These are phyloP conservation scores for Pogonomyrmex barbatus DNA, from an alignment of 1,140 invertebrate species.

Conservation along the genomic window DNA sequence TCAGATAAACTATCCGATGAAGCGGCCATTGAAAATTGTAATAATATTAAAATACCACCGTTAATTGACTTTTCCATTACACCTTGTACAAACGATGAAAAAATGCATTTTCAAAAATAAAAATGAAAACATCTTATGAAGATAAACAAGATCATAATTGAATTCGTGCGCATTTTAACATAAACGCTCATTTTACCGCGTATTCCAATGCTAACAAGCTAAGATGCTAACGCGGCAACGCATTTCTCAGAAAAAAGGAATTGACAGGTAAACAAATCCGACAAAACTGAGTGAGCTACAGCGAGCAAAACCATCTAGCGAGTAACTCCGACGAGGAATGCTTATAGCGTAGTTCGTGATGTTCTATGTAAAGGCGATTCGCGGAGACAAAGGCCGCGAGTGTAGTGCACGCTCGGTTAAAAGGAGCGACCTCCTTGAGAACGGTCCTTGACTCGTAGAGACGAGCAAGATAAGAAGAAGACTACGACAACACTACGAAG, in stretches of 20 bases:
- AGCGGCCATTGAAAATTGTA: background rate
- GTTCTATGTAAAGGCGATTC: slow-evolving; percentile 61
- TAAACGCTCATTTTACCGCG: background rate
- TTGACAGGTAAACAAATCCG: background rate
- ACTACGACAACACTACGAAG: slow-evolving; percentile 50
- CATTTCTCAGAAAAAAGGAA: background rate
- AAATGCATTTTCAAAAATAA: background rate
- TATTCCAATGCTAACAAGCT: background rate
- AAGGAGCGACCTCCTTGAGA: slow-evolving; percentile 86
- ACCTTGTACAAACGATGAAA: background rate
- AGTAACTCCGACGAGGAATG: slow-evolving; percentile 11
- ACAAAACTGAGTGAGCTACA: background rate
- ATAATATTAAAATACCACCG: background rate
- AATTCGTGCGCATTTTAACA: background rate
- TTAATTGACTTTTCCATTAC: background rate
- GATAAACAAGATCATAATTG: background rate
- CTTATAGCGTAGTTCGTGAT: background rate
- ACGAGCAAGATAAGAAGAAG: slow-evolving; percentile 66
- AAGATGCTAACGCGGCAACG: background rate
- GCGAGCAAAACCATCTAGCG: background rate
- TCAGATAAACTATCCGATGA: slow-evolving; percentile 25
- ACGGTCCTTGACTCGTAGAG: slow-evolving; percentile 86
- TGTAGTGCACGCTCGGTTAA: slow-evolving; percentile 72
- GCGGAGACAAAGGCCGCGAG: slow-evolving; percentile 71
- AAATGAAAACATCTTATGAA: background rate